These are phyloP conservation scores for Leptinotarsa undecemlineata DNA, from an alignment of 1,140 invertebrate species.

Conservation along the genomic window DNA sequence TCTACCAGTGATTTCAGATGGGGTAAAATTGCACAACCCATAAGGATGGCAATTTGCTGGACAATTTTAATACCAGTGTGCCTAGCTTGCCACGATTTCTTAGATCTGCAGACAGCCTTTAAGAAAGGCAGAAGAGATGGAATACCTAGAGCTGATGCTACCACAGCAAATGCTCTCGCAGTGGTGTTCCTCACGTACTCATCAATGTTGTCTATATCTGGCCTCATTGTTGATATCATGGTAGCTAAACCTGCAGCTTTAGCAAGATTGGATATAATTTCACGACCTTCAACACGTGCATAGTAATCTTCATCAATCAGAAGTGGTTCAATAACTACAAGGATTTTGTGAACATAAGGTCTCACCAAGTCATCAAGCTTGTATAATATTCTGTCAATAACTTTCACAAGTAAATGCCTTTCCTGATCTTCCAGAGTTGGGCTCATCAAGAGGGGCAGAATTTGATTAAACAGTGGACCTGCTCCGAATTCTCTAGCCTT, in stretches of 20 bases:
- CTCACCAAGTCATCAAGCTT: conserved; percentile 98
- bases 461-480: conserved; percentile 98
- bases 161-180: conserved; percentile 97
- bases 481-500: conserved; percentile 98
- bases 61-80: conserved; percentile 99
- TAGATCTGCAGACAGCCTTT: conserved; percentile 98
- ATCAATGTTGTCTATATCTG: conserved; percentile 99
- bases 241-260: conserved; percentile 99
- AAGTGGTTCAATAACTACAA: conserved; percentile 98
- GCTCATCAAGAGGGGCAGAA: conserved; percentile 97
- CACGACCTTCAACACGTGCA: conserved; percentile 97
- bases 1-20: conserved; percentile 98
- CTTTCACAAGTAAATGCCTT: conserved; percentile 98
- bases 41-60: conserved; percentile 98
- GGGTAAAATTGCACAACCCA: conserved; percentile 99
- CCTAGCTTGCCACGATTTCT: conserved; percentile 99
- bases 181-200: conserved; percentile 99
- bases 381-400: conserved; percentile 98
- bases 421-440: conserved; percentile 99
- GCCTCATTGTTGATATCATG: conserved; percentile 99
- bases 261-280: conserved; percentile 99
- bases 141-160: conserved; percentile 96
- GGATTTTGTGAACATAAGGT: conserved; percentile 99
- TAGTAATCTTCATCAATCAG: conserved; percentile 99
- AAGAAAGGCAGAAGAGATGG: conserved; percentile 97